phyloP scores from a whole-genome alignment of 2,113 vertebrate genomes.

The Pholis gunnellus region DNA sequence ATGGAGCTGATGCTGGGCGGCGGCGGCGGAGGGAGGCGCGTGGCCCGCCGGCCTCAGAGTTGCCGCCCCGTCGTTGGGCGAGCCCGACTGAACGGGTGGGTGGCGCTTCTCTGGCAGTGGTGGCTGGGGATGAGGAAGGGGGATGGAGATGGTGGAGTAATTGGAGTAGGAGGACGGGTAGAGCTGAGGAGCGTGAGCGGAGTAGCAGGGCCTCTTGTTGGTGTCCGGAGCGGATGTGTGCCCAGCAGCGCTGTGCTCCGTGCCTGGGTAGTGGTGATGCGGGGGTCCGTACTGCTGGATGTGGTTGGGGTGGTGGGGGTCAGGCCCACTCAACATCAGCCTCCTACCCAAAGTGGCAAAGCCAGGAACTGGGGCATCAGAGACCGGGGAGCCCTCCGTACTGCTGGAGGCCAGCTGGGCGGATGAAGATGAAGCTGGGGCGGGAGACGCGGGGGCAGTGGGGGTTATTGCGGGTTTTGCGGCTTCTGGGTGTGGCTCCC shows the following conservation, averaged over 20 bases:
- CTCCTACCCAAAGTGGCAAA: slow-evolving; percentile 84
- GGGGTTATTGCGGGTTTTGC: slow-evolving; percentile 44
- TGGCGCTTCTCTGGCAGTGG: slow-evolving; percentile 90
- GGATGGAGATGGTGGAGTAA: slow-evolving; percentile 76
- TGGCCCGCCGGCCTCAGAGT: slow-evolving; percentile 63
- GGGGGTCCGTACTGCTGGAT: slow-evolving; percentile 56
- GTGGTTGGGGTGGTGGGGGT: slow-evolving; percentile 56
- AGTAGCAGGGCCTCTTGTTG: slow-evolving; percentile 71
- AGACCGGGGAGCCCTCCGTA: slow-evolving; percentile 81
- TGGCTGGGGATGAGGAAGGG: slow-evolving; percentile 83
- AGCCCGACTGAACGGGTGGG: slow-evolving; percentile 53
- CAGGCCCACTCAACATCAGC: slow-evolving; percentile 78
- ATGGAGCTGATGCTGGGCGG: slow-evolving; percentile 77
- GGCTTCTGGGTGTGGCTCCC: slow-evolving; percentile 41
- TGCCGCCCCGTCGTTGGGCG: slow-evolving; percentile 59
- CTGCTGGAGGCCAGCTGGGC: slow-evolving; percentile 67
- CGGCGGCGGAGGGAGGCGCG: slow-evolving; percentile 16
- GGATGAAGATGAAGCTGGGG: slow-evolving; percentile 60
- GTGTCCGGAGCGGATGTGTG: slow-evolving; percentile 58
- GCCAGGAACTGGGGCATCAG: slow-evolving; percentile 80
- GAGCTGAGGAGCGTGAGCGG: slow-evolving; percentile 66
- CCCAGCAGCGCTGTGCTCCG: slow-evolving; percentile 56
- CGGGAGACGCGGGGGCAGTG: slow-evolving; percentile 54
- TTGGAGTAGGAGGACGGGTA: slow-evolving; percentile 63
- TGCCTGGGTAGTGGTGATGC: slow-evolving; percentile 60